phyloP scores from a whole-genome alignment of 92 coral and sea anemone genomes.

The Epizoanthus illoricatus region DNA sequence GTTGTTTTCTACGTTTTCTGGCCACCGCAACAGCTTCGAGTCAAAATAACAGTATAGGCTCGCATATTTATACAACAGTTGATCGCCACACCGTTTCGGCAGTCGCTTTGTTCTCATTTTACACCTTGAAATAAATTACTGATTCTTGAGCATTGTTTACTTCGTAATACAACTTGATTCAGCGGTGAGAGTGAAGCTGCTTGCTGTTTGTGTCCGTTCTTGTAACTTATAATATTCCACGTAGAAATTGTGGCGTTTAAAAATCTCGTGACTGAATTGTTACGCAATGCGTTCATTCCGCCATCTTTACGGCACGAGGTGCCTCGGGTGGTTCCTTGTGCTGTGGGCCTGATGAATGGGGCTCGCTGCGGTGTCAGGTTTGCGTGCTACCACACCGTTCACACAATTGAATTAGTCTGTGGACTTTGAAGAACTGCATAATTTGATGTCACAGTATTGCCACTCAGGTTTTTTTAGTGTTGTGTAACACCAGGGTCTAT shows the following conservation, averaged over 20 bases:
- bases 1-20: too few species aligned
- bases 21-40: too few species aligned
- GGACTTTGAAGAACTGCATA: slow-evolving; percentile 44
- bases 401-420: neutral
- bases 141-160: too few species aligned
- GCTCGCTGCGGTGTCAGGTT: slow-evolving; percentile 13
- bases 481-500: slow-evolving; percentile 96
- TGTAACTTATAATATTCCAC: neutral
- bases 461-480: slow-evolving; percentile 75
- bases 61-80: too few species aligned
- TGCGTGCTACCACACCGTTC: slow-evolving; percentile 18
- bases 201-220: neutral
- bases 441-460: slow-evolving; percentile 92
- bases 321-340: slow-evolving; percentile 20
- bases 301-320: slow-evolving; percentile 19
- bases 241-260: neutral
- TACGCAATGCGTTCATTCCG: slow-evolving; percentile 1
- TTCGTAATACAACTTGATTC: neutral
- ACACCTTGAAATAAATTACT: too few species aligned
- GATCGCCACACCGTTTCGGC: too few species aligned
- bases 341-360: slow-evolving; percentile 12
- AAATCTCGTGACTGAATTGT: neutral
- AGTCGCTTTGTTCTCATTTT: too few species aligned
- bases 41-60: too few species aligned
- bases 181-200: neutral